Percentiles rank a stretch among this genome's conserved stretches.
Evolutionary conservation across 2,888 invertebrate species (phyloP).

Genomic region (Tipula unca): DNA sequence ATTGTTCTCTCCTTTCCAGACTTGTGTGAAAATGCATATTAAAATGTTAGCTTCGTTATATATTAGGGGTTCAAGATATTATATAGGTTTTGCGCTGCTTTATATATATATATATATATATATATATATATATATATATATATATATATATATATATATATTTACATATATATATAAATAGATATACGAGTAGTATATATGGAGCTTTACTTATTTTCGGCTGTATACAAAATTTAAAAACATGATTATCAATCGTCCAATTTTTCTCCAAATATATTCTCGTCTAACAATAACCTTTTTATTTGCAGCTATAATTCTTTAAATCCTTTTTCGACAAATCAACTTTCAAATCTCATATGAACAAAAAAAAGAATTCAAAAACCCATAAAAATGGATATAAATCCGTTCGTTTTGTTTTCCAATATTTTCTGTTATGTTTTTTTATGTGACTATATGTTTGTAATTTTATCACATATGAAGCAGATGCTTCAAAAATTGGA

Average conservation of each 20-base stretch:
- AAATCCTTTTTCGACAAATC: background rate
- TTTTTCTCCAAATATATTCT: background rate
- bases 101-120: no score
- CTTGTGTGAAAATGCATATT: background rate
- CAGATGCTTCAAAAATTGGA: background rate
- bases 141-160: no score
- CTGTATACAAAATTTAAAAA: no score
- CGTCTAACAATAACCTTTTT: background rate
- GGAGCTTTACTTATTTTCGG: no score
- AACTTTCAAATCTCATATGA: background rate
- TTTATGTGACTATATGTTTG: background rate
- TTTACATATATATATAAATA: no score
- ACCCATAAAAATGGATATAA: background rate
- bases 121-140: no score
- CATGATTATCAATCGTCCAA: background rate
- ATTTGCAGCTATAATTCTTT: background rate
- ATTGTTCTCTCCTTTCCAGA: background rate
- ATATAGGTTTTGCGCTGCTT: background rate
- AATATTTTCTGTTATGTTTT: background rate
- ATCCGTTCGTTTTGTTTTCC: background rate
- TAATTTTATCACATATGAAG: background rate
- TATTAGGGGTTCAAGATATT: background rate
- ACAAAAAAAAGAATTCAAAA: background rate
- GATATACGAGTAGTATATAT: no score
- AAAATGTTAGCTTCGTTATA: background rate